Base-by-base conservation (phyloP, 1,140 invertebrate genomes). In the Diorhabda sublineata region DNA sequence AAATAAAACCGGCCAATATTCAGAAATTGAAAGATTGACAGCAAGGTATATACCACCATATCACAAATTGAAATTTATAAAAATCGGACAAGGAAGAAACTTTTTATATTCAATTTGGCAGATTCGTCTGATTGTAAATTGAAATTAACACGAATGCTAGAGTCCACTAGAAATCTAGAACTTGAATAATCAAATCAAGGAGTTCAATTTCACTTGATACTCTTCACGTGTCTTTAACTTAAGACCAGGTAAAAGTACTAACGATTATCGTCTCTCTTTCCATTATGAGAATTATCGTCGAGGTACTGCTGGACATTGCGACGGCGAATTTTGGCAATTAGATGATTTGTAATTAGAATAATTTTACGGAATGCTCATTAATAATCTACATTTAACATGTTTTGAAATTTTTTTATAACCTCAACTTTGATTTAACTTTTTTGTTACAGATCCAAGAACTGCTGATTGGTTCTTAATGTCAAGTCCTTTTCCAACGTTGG, bases 401-500 rank as follows among this genome's bases (percentile, higher is more conserved):
- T 60, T 60, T 6, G 5, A n/a, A 60, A 5, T 64, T 2, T 62
- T 64, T 44, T 45, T n/a, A 43, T 64, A 45, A 45, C 3, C 8
- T n/a, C 26, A 26, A 26, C 26, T 1, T 26, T 26, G 26, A 26
- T 26, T 26, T 26, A 26, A 26, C 26, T 45, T 60, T 72, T 69
- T 86, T 9, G 26, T 79, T 86, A 83, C 79, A 92, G 92, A 94
- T 85, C 85, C 87, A 26, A 85, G 94, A 75, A 93, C 94, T 65
- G 91, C 91, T 75, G 87, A 92, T 78, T 96, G 92, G 92, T 86
- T 90, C 52, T 80, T 97, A 74, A 95, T 96, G 91, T 87, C 87
- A 65, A 89, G 91, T 59, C 93, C 93, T 56, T 88, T 91, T 63
- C 93, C 93, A 44, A 96, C 94, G 42, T 76, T 95, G 62, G 82